phyloP scores from a whole-genome alignment of 2,113 vertebrate species.

The Amblyornis subalaris region DNA sequence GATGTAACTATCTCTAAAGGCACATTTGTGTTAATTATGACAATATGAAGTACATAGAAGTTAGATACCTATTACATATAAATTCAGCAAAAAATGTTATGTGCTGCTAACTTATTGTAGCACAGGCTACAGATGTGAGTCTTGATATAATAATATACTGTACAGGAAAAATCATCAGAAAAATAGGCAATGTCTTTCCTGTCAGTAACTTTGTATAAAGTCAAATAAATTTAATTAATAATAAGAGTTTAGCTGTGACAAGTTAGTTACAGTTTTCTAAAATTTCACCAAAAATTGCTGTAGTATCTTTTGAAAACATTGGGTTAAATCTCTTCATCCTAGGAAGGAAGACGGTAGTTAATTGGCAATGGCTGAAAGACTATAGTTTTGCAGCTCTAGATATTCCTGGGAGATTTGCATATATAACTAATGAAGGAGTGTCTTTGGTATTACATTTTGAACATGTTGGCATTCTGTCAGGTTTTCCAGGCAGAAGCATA shows the following conservation, averaged over 20 bases:
- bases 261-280: neutral
- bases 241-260: neutral
- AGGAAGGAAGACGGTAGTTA: neutral
- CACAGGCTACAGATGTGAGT: fast-evolving
- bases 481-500: neutral
- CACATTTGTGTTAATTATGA: neutral
- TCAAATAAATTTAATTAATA: neutral
- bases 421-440: neutral
- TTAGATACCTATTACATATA: neutral
- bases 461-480: fast-evolving
- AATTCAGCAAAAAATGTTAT: neutral
- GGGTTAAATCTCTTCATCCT: neutral
- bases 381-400: neutral
- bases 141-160: neutral
- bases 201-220: neutral
- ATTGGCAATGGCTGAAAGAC: neutral
- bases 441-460: neutral
- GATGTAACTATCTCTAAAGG: neutral
- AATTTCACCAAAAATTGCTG: neutral
- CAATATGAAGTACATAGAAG: neutral
- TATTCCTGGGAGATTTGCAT: neutral
- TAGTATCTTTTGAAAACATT: neutral
- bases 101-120: neutral
- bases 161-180: neutral
- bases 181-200: neutral